Conservation (phyloP, 2,113 vertebrate genomes). For the Tetraodon nigroviridis region DNA sequence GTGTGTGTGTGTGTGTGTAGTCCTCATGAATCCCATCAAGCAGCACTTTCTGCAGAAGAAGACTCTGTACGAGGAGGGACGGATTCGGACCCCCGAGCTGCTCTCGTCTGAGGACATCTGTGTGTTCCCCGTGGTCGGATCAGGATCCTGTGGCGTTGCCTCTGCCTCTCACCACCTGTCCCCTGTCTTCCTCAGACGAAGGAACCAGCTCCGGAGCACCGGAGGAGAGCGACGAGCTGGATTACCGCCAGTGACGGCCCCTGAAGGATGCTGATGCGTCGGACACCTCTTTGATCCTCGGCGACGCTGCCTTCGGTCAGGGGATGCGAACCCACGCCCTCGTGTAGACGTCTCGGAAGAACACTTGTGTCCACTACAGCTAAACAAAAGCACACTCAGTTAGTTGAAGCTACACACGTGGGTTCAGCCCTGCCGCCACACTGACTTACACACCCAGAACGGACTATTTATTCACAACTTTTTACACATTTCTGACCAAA, state of each 20-base stretch:
- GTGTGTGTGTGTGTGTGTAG: slow-evolving; percentile 13
- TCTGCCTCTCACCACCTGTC: neutral
- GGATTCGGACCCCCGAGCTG: slow-evolving; percentile 29
- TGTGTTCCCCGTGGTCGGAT: neutral
- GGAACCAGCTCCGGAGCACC: slow-evolving; percentile 52
- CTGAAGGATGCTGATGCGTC: too few relatives aligned
- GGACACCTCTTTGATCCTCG: neutral
- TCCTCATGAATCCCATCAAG: slow-evolving; percentile 32
- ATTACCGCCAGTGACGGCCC: slow-evolving; percentile 31
- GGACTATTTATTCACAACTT: neutral
- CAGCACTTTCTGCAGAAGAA: slow-evolving; percentile 35
- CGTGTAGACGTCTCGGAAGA: too few relatives aligned
- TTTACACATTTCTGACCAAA: neutral
- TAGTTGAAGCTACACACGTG: too few relatives aligned
- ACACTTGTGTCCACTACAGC: neutral
- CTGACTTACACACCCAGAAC: too few relatives aligned
- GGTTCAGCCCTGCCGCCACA: too few relatives aligned
- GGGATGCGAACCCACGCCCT: too few relatives aligned
- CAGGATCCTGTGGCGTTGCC: neutral
- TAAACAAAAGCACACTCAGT: neutral
- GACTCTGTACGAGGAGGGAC: slow-evolving; percentile 18
- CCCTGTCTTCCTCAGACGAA: slow-evolving; percentile 27
- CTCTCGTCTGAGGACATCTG: slow-evolving; percentile 40
- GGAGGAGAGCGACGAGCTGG: slow-evolving; percentile 82
- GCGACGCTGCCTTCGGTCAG: too few relatives aligned